Evolutionary conservation across 2,888 invertebrate species (phyloP).

Genomic region (Catonia carolina): DNA sequence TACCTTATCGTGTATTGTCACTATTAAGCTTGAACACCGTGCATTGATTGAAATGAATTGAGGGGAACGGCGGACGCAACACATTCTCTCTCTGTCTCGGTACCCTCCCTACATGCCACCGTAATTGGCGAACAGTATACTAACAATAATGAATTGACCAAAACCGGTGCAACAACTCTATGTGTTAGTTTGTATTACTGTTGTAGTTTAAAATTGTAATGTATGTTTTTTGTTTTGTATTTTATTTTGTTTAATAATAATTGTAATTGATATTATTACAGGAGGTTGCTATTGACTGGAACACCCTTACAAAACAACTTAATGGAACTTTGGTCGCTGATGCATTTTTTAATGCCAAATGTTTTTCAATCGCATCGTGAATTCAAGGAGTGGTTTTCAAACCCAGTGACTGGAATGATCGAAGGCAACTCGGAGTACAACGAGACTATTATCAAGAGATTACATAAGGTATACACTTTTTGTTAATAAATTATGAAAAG

Average conservation of each 20-base stretch:
- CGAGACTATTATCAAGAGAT: conserved; percentile 75
- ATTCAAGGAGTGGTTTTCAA: conserved; percentile 98
- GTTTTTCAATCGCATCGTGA: conserved; percentile 94
- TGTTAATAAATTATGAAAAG: no score
- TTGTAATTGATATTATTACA: conserved; percentile 40
- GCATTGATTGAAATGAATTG: no score
- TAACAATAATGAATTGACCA: no score
- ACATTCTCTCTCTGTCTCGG: no score
- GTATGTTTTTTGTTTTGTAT: conserved; percentile 1
- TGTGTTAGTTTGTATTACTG: no score
- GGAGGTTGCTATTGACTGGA: conserved; percentile 84
- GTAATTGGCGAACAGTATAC: no score
- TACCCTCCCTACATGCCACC: no score
- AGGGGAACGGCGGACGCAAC: no score
- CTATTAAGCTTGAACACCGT: no score
- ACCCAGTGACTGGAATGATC: conserved; percentile 93
- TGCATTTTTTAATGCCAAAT: conserved; percentile 98
- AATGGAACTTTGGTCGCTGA: conserved; percentile 95
- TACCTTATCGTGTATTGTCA: no score
- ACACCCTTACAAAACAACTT: conserved; percentile 94
- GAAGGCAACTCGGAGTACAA: conserved; percentile 89
- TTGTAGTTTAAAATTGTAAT: no score
- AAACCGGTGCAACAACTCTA: no score
- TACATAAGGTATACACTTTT: conserved; percentile 69
- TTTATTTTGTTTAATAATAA: conserved; percentile 21